Conservation (phyloP, 2,797 vertebrate genomes). For the Enteromius anoplus region DNA sequence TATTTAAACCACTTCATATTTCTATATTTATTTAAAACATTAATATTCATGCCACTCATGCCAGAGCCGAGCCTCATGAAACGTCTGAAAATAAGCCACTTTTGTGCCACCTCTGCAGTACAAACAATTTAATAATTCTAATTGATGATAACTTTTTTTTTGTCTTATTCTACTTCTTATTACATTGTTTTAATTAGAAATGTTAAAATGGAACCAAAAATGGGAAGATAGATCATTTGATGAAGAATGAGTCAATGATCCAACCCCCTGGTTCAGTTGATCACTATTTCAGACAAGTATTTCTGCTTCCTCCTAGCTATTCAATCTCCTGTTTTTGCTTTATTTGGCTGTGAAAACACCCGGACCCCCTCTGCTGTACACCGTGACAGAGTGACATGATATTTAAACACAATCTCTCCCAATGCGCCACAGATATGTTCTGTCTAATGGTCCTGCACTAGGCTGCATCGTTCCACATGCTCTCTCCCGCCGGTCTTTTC, state of each 20-base stretch:
- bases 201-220: background rate
- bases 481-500: slow-evolving; percentile 27
- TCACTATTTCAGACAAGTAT: background rate
- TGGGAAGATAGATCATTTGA: background rate
- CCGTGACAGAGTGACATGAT: slow-evolving; percentile 49
- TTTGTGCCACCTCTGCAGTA: no score
- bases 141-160: no score
- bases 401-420: slow-evolving; percentile 52
- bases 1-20: no score
- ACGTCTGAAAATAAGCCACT: no score
- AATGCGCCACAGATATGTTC: slow-evolving; percentile 37
- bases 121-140: no score
- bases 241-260: background rate
- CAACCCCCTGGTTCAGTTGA: background rate
- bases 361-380: slow-evolving; percentile 26
- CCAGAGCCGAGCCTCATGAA: no score
- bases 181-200: background rate
- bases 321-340: slow-evolving; percentile 1
- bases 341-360: slow-evolving; percentile 26
- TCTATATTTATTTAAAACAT: no score
- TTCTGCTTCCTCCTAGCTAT: background rate
- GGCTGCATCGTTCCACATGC: slow-evolving; percentile 44
- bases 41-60: no score
- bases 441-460: slow-evolving; percentile 44
- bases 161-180: background rate